Evolutionary conservation across 2,797 vertebrate species (phyloP), one percentile per base, ranked within the genome.

Genomic region (Eutrigla gurnardus): DNA sequence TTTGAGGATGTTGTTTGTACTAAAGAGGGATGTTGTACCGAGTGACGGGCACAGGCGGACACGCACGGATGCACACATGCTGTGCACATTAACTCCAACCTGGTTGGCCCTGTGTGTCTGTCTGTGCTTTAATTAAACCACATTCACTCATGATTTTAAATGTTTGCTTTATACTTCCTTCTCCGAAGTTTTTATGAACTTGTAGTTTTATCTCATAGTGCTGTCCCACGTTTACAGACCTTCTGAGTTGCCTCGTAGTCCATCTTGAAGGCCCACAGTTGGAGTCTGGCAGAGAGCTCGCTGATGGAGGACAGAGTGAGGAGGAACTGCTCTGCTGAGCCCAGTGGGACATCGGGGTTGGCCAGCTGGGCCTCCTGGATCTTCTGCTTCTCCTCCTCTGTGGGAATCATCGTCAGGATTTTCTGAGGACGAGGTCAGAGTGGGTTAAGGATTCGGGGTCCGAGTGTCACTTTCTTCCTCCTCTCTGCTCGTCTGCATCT

Each of bases 261-360:
- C 88, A 99, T 94, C 84, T 98, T 99, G 89, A 98, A 99, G 79
- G 97, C 96, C 98, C 98, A 99, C 71, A 99, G 96, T 77, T 99
- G 98, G 17, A 99, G 95, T 10, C 98, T 94, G 70, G 97, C 81
- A 93, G 95, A 82, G 92, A 92, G 91, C 82, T 92, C 97, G 0
- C 96, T 96, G 80, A 99, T 97, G 61, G 98, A 97, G 59, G 97
- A 96, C 42, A 99, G 92, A 0, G 96, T 94, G 39, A 98, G 95
- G 54, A 99, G 94, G 78, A 99, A 99, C 91, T 98, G 97, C 88
- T 99, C 98, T 0, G 98, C 98, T 3, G 97, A 96, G 15, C 97
- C 98, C 83, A 99, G 84, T 0, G 98, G 98, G 40, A 97, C 57
- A 0, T 97, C 97, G 0, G 98, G 98, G 69, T 95, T 97, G 59